These are phyloP conservation scores for Pocillopora meandrina DNA, from an alignment of 92 coral and sea anemone genomes.

Conservation along the genomic window DNA sequence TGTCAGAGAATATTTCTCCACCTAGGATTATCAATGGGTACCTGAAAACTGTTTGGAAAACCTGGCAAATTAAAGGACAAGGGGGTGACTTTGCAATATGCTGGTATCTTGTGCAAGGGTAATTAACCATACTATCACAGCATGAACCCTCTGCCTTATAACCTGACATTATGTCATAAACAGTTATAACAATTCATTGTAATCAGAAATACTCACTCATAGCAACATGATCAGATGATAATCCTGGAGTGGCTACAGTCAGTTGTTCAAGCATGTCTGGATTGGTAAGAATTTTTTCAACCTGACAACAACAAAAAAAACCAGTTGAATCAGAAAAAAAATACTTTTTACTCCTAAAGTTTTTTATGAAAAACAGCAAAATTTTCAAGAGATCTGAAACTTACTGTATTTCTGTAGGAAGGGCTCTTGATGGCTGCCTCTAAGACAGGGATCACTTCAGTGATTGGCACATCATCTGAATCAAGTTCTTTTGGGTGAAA, in stretches of 20 bases:
- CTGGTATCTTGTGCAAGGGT: no score
- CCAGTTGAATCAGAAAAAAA: neutral
- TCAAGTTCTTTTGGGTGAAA: slow-evolving; percentile 63
- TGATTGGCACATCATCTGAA: slow-evolving; percentile 69
- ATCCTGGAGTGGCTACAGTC: slow-evolving; percentile 90
- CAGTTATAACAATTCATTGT: neutral
- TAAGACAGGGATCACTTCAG: slow-evolving; percentile 81
- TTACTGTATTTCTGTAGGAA: slow-evolving; percentile 84
- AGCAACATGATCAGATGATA: slow-evolving; percentile 92
- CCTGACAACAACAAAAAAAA: slow-evolving; percentile 37
- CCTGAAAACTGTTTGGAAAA: no score
- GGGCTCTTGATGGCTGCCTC: slow-evolving; percentile 93
- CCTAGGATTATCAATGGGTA: no score
- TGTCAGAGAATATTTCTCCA: no score
- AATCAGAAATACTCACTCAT: slow-evolving; percentile 69
- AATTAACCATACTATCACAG: no score
- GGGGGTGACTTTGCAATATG: no score
- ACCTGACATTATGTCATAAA: no score
- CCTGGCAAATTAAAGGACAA: no score
- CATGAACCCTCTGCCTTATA: no score
- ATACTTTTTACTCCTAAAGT: neutral
- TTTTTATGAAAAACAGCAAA: neutral
- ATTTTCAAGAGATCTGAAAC: neutral
- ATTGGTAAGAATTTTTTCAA: slow-evolving; percentile 72
- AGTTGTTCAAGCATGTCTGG: slow-evolving; percentile 93